Evolutionary conservation across 1,140 invertebrate species (phyloP), one percentile per base, ranked within the genome.

Genomic region (Diabrotica undecimpunctata): DNA sequence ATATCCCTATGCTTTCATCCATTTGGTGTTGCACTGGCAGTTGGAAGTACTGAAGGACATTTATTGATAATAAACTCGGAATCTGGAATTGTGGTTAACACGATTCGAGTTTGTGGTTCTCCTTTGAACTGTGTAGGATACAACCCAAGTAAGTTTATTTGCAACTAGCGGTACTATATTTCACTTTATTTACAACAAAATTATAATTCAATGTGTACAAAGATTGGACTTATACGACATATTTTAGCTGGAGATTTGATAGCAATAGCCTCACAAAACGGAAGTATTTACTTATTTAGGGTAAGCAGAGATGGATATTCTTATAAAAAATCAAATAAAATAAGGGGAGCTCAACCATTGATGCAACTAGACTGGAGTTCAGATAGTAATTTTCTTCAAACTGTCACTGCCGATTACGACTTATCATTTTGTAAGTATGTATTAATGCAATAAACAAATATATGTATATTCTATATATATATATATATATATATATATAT

Each of bases 321-420:
- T 0, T 94, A 93, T 77, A 94, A 93, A 72, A 93, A 93, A 73
- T 89, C 88, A 7, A 93, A 93, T 73, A 93, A 93, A 79, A 93
- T 94, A 62, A 83, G 90, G 25, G 92, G 92, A 7, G 86, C 87
- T 0, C 91, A 94, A 72, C 89, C 91, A 0, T 80, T 95, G 0
- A 87, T 90, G 4, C 90, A 93, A 71, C 78, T 97, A 35, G 95
- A 97, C 76, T 97, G 94, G 94, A 96, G 94, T 73, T 87, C 88
- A 36, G 94, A 96, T 76, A 90, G 92, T 57, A 88, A 88, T 72
- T 94, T 90, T 72, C 75, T 97, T 41, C 92, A 94, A 79, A 93
- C 92, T 4, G 94, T 95, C 64, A 95, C 95, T 13, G 91, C 93
- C 68, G 94, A 97, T 76, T 96, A 95, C 75, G 94, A 97, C 79